Percentiles rank a stretch among this genome's conserved stretches.
Evolutionary conservation across 2,888 invertebrate species (phyloP).

Genomic region (Eugnorisma glareosa): DNA sequence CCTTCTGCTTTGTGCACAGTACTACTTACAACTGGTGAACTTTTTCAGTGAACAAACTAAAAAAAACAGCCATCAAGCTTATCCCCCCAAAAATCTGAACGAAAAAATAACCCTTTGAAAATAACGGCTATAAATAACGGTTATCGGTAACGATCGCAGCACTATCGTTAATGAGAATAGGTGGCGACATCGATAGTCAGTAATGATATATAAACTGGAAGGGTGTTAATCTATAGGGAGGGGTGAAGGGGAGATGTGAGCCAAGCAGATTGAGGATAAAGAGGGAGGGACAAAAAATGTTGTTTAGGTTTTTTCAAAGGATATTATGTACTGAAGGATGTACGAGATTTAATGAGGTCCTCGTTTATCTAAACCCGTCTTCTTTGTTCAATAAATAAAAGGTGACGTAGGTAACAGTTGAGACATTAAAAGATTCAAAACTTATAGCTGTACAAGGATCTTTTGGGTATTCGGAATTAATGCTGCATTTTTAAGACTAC

Average conservation of each 20-base stretch:
- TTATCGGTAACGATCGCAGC: constrained; percentile 52
- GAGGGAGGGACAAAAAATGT: constrained; percentile 5
- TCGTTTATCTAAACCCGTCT: neutral
- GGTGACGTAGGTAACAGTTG: neutral
- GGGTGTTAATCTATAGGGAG: constrained; percentile 62
- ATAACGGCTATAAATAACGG: constrained; percentile 59
- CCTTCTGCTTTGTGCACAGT: neutral
- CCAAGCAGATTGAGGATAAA: constrained; percentile 58
- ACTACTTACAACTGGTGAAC: neutral
- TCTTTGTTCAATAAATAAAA: constrained; percentile 15
- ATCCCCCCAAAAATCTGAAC: neutral
- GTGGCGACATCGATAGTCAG: constrained; percentile 65
- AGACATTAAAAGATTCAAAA: neutral
- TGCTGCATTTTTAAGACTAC: neutral
- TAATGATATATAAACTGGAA: constrained; percentile 69
- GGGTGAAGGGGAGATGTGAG: constrained; percentile 38
- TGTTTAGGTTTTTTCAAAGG: constrained; percentile 49
- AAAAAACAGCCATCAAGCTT: neutral
- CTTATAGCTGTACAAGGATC: neutral
- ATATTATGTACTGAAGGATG: constrained; percentile 6
- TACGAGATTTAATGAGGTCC: constrained; percentile 24
- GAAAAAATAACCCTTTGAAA: constrained; percentile 49
- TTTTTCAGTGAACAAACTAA: neutral
- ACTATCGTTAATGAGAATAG: constrained; percentile 68
- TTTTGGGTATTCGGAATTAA: neutral